Base-by-base conservation (phyloP, 2,113 vertebrate genomes). In the Cheirogaleus medius region DNA sequence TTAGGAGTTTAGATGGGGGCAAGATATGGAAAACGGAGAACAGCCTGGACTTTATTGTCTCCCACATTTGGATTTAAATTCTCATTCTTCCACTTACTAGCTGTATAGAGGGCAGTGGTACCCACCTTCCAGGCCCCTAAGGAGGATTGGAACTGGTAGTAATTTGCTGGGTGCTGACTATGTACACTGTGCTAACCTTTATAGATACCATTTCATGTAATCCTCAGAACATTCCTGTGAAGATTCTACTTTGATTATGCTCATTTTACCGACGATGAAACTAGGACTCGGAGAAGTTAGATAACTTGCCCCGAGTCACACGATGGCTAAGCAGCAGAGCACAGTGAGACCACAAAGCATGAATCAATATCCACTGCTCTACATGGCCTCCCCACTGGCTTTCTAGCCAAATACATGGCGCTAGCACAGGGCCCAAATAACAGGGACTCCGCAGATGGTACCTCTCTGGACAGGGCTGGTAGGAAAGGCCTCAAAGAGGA, bases 1-100 rank as follows among this genome's bases (percentile, higher is more conserved):
- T 90, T 39, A 85, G 56, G 27, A 94, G 47, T 82, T 90, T 42
- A 82, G 78, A 85, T 81, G 44, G 92, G 2, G 42, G 42, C 6
- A 54, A 88, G 18, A 66, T 58, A 56, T 5, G 21, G 44, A 64
- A 69, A 87, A 63, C 2, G 91, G 60, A 85, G 27, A 92, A 42
- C 32, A 63, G 2, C 32, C 20, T 73, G 14, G n/a, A 83, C 49
- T 89, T 78, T 54, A 71, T n/a, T 63, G 15, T 73, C 32, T 6
- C 34, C 25, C 44, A 63, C 74, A 74, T 84, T 32, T 63, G 23
- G 18, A 76, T 87, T 64, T 93, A 69, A 86, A 86, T 60, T 80
- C 37, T 8, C 47, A 49, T 58, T 68, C 10, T 1, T 37, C n/a
- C 11, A 5, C 21, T 27, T 58, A 39, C 6, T 18, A 23, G 17